These are phyloP conservation scores for Cynopterus brachyotis DNA, from an alignment of 2,113 vertebrate genomes.

Conservation along the genomic window DNA sequence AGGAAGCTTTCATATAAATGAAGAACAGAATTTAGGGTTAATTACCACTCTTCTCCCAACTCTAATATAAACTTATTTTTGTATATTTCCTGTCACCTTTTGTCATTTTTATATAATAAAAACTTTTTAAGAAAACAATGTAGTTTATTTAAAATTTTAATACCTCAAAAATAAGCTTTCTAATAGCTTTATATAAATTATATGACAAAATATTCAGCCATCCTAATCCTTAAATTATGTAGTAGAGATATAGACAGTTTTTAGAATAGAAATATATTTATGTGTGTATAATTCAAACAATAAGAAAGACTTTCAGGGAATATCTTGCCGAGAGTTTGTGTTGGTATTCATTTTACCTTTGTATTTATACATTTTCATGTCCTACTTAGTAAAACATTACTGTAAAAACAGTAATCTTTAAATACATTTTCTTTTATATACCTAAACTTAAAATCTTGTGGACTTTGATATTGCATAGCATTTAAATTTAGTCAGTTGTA, in stretches of 20 bases:
- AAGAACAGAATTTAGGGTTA: background rate
- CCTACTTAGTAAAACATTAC: background rate
- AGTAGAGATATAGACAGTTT: slow-evolving; percentile 42
- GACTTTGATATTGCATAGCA: background rate
- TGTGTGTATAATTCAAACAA: slow-evolving; percentile 43
- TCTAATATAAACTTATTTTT: background rate
- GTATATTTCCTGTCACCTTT: background rate
- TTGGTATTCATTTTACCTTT: slow-evolving; percentile 43
- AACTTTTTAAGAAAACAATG: slow-evolving; percentile 2
- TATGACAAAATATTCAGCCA: slow-evolving; percentile 3
- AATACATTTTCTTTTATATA: background rate
- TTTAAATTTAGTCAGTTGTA: background rate
- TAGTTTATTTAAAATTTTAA: slow-evolving; percentile 4
- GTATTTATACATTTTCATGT: background rate
- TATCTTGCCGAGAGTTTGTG: slow-evolving; percentile 35
- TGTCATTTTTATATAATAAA: background rate
- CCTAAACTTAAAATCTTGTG: background rate
- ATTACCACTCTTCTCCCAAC: background rate
- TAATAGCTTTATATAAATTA: slow-evolving; percentile 45
- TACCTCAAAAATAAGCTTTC: background rate
- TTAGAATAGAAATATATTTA: slow-evolving; percentile 51
- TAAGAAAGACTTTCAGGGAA: slow-evolving; percentile 28
- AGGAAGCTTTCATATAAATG: background rate
- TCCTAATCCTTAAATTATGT: slow-evolving; percentile 45
- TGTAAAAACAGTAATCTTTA: background rate